Percentiles rank a stretch among this genome's conserved stretches.
phyloP scores from a whole-genome alignment of 2,113 vertebrate species.

The Thunnus maccoyii region DNA sequence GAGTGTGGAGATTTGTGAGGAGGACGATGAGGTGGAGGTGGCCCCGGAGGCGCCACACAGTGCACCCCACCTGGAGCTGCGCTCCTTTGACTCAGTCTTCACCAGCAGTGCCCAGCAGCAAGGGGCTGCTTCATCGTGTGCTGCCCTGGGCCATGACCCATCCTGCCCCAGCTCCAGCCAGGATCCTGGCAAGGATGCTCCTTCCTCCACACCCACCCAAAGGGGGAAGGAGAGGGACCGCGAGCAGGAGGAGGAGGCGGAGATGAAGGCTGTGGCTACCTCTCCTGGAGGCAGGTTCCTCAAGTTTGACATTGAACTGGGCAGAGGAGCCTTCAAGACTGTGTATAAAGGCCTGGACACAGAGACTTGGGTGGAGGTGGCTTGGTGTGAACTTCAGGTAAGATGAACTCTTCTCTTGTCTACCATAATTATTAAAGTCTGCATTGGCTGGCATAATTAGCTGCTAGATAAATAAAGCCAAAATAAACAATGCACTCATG shows the following conservation, averaged over 20 bases:
- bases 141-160: constrained; percentile 67
- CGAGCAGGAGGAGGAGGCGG: constrained; percentile 93
- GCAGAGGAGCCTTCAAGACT: constrained; percentile 95
- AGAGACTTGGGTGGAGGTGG: constrained; percentile 96
- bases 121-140: constrained; percentile 58
- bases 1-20: constrained; percentile 91
- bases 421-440: background rate
- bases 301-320: constrained; percentile 95
- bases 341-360: constrained; percentile 96
- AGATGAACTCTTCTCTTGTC: constrained; percentile 48
- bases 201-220: constrained; percentile 61
- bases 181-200: constrained; percentile 72
- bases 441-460: background rate
- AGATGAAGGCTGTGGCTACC: constrained; percentile 97
- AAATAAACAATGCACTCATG: background rate
- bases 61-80: constrained; percentile 77
- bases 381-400: constrained; percentile 97
- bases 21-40: constrained; percentile 84
- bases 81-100: constrained; percentile 81
- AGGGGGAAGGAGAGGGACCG: constrained; percentile 85
- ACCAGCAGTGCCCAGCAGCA: constrained; percentile 69
- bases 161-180: constrained; percentile 54
- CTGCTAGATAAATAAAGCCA: background rate
- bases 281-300: constrained; percentile 93
- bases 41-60: constrained; percentile 69